A percentile compares a stretch with the other conserved stretches of the same genome.
These are phyloP conservation scores for Bombus breviceps DNA, from an alignment of 1,140 invertebrate genomes.

Conservation along the genomic window DNA sequence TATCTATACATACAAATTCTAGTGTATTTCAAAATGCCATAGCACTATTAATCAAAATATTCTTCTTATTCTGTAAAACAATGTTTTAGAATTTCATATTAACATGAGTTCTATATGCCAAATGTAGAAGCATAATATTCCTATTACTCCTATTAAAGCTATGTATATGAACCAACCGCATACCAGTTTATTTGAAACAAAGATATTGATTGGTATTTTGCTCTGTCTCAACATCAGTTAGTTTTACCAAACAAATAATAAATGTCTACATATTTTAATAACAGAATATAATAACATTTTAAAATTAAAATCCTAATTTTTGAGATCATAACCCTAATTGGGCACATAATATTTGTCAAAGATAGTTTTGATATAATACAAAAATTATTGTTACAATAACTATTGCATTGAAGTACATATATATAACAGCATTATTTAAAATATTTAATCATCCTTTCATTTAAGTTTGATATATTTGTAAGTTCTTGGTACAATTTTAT, in stretches of 20 bases:
- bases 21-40: neutral
- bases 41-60: neutral
- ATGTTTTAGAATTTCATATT: neutral
- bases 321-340: neutral
- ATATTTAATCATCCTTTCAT: neutral
- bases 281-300: neutral
- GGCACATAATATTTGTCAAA: neutral
- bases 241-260: neutral
- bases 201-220: constrained; percentile 13
- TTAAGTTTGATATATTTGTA: neutral
- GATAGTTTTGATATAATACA: neutral
- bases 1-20: neutral
- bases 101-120: no score
- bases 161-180: neutral
- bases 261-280: neutral
- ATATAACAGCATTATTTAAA: neutral
- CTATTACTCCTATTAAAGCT: neutral
- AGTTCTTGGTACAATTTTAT: neutral
- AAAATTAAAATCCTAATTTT: neutral
- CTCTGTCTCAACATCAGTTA: neutral
- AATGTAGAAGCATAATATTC: neutral
- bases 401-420: no score
- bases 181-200: neutral
- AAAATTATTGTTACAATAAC: neutral
- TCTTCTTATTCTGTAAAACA: neutral